These are phyloP conservation scores for Antechinus flavipes DNA, from an alignment of 2,113 vertebrate species.

Conservation along the genomic window DNA sequence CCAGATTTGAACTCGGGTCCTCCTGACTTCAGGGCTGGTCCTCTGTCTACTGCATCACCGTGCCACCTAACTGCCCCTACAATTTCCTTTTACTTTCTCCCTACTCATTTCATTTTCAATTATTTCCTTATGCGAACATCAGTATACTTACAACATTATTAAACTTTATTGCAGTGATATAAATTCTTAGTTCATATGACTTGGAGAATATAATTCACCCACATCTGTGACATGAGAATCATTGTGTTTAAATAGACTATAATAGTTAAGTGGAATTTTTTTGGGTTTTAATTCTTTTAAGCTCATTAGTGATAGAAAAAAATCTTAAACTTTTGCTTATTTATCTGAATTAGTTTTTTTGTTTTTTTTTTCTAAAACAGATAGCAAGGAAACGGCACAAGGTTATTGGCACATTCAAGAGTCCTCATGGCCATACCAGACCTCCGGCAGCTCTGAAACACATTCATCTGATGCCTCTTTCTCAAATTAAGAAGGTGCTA, in stretches of 20 bases:
- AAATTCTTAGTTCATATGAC: slow-evolving; percentile 39
- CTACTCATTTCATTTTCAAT: background rate
- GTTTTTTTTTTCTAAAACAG: slow-evolving; percentile 81
- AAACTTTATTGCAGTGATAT: slow-evolving; percentile 35
- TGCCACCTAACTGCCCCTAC: too few relatives aligned
- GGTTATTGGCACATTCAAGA: slow-evolving; percentile 96
- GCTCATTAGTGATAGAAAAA: background rate
- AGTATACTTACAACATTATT: slow-evolving; percentile 23
- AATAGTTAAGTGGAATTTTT: background rate
- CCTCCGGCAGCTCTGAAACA: slow-evolving; percentile 96
- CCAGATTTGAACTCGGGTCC: too few relatives aligned
- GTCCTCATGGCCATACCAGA: slow-evolving; percentile 92
- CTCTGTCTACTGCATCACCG: too few relatives aligned
- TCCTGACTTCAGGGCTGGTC: too few relatives aligned
- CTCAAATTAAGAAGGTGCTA: slow-evolving; percentile 96
- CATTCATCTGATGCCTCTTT: slow-evolving; percentile 96
- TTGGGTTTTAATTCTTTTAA: background rate
- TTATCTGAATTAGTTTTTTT: slow-evolving; percentile 12
- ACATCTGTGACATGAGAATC: slow-evolving; percentile 35
- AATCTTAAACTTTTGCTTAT: slow-evolving; percentile 19
- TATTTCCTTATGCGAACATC: background rate
- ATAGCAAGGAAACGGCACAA: slow-evolving; percentile 98
- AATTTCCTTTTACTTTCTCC: background rate
- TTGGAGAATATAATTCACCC: slow-evolving; percentile 17
- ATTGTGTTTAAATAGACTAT: slow-evolving; percentile 43